Conservation (phyloP, 2,797 vertebrate species). For the Sebastes nivosus region DNA sequence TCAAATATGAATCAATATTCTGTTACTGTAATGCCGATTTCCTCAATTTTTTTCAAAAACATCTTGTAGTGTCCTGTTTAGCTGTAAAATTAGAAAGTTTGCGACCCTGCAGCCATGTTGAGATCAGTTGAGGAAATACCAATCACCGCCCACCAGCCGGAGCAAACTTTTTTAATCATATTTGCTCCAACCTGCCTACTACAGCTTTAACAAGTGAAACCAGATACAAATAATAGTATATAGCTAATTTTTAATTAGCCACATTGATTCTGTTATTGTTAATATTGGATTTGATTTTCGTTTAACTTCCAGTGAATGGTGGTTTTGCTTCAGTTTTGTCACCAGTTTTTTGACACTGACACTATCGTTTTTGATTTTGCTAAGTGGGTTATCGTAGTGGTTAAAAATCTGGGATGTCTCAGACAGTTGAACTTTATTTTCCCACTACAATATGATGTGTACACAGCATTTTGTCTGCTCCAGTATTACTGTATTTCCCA, state of each 20-base stretch:
- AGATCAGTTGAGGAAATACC: too few relatives aligned
- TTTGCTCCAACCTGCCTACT: not conserved
- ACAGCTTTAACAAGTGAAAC: not conserved
- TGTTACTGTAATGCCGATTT: too few relatives aligned
- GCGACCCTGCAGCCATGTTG: too few relatives aligned
- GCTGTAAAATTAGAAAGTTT: too few relatives aligned
- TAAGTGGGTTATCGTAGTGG: not conserved
- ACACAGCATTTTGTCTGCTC: not conserved
- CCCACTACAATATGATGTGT: not conserved
- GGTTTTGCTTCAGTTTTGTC: not conserved
- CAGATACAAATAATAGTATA: not conserved
- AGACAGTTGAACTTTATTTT: not conserved
- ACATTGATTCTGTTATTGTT: not conserved
- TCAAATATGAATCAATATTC: too few relatives aligned
- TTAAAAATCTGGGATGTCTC: not conserved
- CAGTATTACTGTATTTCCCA: not conserved
- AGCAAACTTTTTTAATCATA: not conserved
- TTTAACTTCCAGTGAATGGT: not conserved
- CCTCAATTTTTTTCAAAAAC: too few relatives aligned
- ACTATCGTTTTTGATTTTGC: not conserved
- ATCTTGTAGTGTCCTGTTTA: too few relatives aligned
- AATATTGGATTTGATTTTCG: not conserved
- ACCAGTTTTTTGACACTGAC: not conserved
- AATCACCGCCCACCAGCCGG: too few relatives aligned
- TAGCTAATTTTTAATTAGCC: not conserved